Evolutionary conservation across 2,888 invertebrate species (phyloP).

Genomic region (Cheilosia scutellata): DNA sequence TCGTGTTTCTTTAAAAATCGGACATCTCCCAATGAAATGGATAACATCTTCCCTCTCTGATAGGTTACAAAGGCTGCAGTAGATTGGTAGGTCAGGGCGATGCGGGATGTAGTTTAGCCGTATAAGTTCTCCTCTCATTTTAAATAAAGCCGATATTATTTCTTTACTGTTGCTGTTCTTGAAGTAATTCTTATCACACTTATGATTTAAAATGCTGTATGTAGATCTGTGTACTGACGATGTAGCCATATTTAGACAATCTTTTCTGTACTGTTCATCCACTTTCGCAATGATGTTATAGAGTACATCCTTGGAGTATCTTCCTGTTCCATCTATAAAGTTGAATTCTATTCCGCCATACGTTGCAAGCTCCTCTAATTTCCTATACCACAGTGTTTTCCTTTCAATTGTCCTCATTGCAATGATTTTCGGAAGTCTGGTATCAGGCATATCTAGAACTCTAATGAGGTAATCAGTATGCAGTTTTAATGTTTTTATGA

Average conservation of each 20-base stretch:
- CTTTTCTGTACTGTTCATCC: neutral
- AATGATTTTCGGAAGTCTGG: constrained; percentile 7
- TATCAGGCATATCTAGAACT: neutral
- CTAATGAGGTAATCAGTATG: neutral
- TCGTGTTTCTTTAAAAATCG: no score
- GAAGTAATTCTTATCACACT: constrained; percentile 1
- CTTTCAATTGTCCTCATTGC: no score
- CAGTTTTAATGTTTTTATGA: constrained; percentile 2
- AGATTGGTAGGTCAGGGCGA: no score
- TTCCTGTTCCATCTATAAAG: no score
- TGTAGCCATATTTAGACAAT: constrained; percentile 9
- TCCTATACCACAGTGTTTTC: no score
- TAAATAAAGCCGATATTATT: constrained; percentile 3
- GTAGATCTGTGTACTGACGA: neutral
- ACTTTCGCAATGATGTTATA: neutral
- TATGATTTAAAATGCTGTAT: constrained; percentile 9
- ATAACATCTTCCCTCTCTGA: no score
- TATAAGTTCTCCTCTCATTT: constrained; percentile 8
- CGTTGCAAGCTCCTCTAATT: no score
- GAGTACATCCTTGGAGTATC: no score
- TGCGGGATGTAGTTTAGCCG: constrained; percentile 1
- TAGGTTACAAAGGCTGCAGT: no score
- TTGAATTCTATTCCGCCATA: no score
- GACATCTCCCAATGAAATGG: no score
- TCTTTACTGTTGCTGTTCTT: neutral